Evolutionary conservation across 2,113 vertebrate species (phyloP).

Genomic region (Arothron firmamentum): DNA sequence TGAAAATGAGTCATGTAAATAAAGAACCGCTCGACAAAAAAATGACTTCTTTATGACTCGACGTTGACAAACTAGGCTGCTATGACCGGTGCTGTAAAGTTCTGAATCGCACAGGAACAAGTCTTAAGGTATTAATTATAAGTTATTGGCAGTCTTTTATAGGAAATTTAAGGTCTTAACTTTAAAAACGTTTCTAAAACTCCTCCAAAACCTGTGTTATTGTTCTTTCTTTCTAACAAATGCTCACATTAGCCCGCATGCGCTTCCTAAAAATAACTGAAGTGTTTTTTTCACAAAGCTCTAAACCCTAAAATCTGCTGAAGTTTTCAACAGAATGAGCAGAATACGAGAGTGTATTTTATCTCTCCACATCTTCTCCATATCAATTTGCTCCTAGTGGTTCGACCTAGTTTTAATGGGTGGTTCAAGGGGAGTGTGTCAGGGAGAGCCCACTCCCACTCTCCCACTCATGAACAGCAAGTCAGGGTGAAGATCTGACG

Average conservation of each 20-base stretch:
- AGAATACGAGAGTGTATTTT: neutral
- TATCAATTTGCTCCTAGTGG: slow-evolving; percentile 3
- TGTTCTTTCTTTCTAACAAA: too few relatives aligned
- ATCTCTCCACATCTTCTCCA: neutral
- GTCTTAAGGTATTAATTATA: too few relatives aligned
- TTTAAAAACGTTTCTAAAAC: too few relatives aligned
- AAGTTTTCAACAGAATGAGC: neutral
- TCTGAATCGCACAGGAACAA: too few relatives aligned
- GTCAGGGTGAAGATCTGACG: slow-evolving; percentile 13
- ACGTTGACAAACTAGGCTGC: slow-evolving; percentile 12
- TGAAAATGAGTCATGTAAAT: slow-evolving; percentile 38
- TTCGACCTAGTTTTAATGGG: slow-evolving; percentile 24
- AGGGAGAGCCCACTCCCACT: slow-evolving; percentile 14
- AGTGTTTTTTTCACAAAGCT: neutral
- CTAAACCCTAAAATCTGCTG: neutral
- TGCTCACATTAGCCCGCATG: neutral
- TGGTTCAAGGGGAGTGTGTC: slow-evolving; percentile 33
- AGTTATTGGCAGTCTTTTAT: too few relatives aligned
- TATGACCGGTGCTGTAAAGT: neutral
- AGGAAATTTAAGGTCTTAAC: too few relatives aligned
- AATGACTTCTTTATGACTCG: neutral
- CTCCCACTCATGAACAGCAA: slow-evolving; percentile 11
- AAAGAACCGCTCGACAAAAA: neutral
- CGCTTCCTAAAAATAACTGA: neutral
- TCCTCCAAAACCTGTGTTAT: too few relatives aligned